phyloP scores from a whole-genome alignment of 2,113 vertebrate species.

The Oreamnos americanus region DNA sequence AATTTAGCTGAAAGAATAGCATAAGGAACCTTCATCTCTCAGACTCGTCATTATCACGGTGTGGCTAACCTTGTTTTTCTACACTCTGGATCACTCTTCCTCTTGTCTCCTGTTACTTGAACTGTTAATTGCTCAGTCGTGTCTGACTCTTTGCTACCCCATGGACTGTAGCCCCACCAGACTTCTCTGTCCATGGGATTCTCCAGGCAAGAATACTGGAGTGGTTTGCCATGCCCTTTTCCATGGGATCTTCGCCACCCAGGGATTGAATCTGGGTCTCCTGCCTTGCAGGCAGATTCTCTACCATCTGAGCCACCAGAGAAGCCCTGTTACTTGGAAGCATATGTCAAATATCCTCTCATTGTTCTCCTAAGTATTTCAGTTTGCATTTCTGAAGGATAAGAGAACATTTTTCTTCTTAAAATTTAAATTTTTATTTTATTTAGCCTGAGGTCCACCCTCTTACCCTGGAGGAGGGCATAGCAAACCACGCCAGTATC shows the following conservation, averaged over 20 bases:
- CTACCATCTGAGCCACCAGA: background rate
- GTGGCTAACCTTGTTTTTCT: background rate
- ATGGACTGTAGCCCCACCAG: background rate
- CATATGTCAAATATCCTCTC: background rate
- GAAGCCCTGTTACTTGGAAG: background rate
- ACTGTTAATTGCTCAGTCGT: background rate
- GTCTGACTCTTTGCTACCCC: background rate
- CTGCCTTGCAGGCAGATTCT: background rate
- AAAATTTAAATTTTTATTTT: background rate
- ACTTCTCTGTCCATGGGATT: background rate
- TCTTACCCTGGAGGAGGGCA: background rate
- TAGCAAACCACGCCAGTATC: background rate
- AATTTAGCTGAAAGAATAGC: background rate
- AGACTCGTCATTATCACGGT: background rate
- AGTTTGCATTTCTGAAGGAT: background rate
- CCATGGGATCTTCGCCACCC: background rate
- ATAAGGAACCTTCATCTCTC: background rate
- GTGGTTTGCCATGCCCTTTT: background rate
- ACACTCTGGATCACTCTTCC: background rate
- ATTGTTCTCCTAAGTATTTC: background rate
- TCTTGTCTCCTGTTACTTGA: background rate
- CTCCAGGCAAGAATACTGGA: background rate
- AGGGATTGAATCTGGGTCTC: background rate
- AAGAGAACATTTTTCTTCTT: background rate
- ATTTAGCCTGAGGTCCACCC: background rate